Percentiles rank a stretch among this genome's conserved stretches.
These are phyloP conservation scores for Drosophila percnosoma DNA, from an alignment of 2,888 invertebrate genomes.

Conservation along the genomic window DNA sequence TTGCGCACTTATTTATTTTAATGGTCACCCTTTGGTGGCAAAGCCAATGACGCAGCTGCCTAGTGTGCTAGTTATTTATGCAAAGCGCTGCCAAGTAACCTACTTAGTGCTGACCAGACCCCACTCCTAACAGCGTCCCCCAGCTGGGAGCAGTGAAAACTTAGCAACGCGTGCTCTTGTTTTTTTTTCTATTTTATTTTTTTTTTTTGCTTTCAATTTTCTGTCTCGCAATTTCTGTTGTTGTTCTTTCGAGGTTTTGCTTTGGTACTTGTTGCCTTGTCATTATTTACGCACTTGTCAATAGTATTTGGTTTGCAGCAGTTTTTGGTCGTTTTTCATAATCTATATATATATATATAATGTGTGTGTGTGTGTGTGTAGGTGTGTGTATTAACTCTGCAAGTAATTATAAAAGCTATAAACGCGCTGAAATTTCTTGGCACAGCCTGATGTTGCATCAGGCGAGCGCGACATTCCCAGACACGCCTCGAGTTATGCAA, in stretches of 20 bases:
- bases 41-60: constrained; percentile 56
- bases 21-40: constrained; percentile 47
- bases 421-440: constrained; percentile 58
- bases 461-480: constrained; percentile 74
- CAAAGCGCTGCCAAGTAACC: constrained; percentile 77
- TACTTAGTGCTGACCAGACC: constrained; percentile 52
- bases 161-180: constrained; percentile 69
- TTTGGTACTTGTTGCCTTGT: constrained; percentile 35
- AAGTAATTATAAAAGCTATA: constrained; percentile 36
- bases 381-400: constrained; percentile 36
- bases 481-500: constrained; percentile 77
- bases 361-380: constrained; percentile 1
- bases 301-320: constrained; percentile 42
- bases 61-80: constrained; percentile 71
- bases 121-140: constrained; percentile 3
- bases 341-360: background rate
- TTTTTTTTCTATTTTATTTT: constrained; percentile 34
- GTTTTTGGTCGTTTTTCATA: constrained; percentile 44
- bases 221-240: constrained; percentile 18
- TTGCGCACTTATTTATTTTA: constrained; percentile 39
- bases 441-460: constrained; percentile 69
- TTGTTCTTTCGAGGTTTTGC: constrained; percentile 8
- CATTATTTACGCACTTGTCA: constrained; percentile 56
- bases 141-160: constrained; percentile 52
- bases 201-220: background rate